A percentile compares a stretch with the other conserved stretches of the same genome.
These are phyloP conservation scores for Phataginus tricuspis DNA, from an alignment of 2,797 vertebrate genomes.

Conservation along the genomic window DNA sequence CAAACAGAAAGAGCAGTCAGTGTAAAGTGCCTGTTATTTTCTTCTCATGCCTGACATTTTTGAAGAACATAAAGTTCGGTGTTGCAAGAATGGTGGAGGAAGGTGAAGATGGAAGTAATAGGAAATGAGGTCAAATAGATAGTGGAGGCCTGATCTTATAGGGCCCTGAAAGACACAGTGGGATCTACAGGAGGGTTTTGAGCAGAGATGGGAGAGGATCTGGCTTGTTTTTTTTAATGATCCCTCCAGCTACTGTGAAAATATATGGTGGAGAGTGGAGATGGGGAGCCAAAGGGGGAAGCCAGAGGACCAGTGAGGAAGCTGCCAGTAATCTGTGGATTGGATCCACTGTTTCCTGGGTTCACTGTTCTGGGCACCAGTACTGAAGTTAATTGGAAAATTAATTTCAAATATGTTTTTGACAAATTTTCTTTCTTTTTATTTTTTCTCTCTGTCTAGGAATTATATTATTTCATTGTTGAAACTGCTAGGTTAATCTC, in stretches of 20 bases:
- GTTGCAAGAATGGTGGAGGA: background rate
- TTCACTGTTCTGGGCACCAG: background rate
- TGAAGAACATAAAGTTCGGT: conserved; percentile 53
- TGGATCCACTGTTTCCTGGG: background rate
- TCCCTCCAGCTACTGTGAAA: background rate
- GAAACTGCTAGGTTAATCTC: background rate
- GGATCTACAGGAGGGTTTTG: conserved; percentile 17
- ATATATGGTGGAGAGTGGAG: background rate
- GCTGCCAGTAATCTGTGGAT: background rate
- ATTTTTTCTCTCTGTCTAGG: background rate
- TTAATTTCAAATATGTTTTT: conserved; percentile 5
- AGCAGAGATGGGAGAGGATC: background rate
- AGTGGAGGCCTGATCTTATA: background rate
- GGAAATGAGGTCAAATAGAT: background rate
- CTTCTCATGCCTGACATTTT: background rate
- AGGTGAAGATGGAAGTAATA: background rate
- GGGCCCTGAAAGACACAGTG: background rate
- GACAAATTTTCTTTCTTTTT: background rate
- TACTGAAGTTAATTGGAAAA: background rate
- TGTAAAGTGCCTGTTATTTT: background rate
- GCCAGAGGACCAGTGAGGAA: background rate
- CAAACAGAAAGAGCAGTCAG: conserved; percentile 15
- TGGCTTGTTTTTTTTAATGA: conserved; percentile 29
- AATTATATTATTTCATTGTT: conserved; percentile 1
- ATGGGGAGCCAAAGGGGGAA: background rate